phyloP scores from a whole-genome alignment of 2,113 vertebrate species.

The Ctenomys sociabilis region DNA sequence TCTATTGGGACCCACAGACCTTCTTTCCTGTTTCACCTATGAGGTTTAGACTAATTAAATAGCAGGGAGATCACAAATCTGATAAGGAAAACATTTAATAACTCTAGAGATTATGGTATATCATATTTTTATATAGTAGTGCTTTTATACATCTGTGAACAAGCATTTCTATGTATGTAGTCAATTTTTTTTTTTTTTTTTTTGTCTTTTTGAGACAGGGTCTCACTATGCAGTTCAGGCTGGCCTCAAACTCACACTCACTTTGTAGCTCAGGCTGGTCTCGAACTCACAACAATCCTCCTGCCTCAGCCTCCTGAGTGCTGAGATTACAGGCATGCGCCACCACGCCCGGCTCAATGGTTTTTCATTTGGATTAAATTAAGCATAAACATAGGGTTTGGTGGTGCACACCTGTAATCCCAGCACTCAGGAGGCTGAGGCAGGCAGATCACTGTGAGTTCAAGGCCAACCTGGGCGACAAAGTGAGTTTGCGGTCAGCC shows the following conservation, averaged over 20 bases:
- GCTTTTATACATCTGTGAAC: background rate
- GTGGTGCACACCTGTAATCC: background rate
- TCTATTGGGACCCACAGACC: background rate
- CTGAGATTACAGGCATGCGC: too few relatives aligned
- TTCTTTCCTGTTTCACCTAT: background rate
- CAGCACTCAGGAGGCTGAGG: background rate
- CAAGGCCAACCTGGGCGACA: background rate
- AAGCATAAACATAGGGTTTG: background rate
- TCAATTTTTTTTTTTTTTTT: background rate
- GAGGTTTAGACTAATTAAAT: background rate
- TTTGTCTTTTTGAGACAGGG: too few relatives aligned
- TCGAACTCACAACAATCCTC: too few relatives aligned
- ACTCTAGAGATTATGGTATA: background rate
- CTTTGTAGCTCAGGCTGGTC: too few relatives aligned
- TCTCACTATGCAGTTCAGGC: too few relatives aligned
- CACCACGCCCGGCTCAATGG: too few relatives aligned
- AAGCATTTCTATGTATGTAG: background rate
- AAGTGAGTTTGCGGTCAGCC: background rate
- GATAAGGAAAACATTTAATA: background rate
- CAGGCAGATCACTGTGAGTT: background rate
- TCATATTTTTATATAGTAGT: background rate
- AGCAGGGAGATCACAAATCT: background rate
- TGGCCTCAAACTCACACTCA: too few relatives aligned
- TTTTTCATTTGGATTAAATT: constrained; percentile 5
- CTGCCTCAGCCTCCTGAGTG: too few relatives aligned